Evolutionary conservation across 1,140 invertebrate genomes (phyloP), one percentile per base, ranked within the genome.

Genomic region (Platyscapa corneri): DNA sequence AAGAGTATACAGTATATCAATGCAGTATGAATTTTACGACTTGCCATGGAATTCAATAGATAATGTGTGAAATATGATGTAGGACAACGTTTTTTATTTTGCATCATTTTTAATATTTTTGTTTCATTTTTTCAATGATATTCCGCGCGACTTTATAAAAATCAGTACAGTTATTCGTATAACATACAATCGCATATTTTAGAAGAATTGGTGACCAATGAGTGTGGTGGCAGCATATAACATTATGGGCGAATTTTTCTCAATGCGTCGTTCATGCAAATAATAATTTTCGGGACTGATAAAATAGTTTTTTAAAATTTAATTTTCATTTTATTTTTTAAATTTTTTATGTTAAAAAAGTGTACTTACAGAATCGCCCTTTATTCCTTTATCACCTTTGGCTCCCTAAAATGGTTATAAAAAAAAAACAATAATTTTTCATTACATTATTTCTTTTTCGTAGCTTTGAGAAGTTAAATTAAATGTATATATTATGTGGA

Each of bases 331-430:
- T 53, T 30, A 32, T 70, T 70, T 49, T 20, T 70, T 80, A 42
- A 7, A 39, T 27, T 80, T 32, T 32, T 32, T 76, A 76, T 30
- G 30, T 14, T 76, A 39, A 76, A 32, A 32, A 34, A 32, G 88
- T 83, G 91, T 92, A 96, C 96, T 96, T 95, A 98, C 97, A 91
- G 96, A 93, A 91, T 97, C 96, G 89, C 98, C 98, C 92, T 97
- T 97, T 89, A 95, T 95, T 91, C 97, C 97, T 93, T 97, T 97
- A 90, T 97, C 97, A 87, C 97, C 97, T 92, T 96, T 97, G 79
- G 96, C 95, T 86, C 97, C 97, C 97, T 97, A 94, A 87, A 67
- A 95, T 92, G 90, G 88, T 90, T 86, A 86, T 84, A 88, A 86
- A 88, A 87, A 88, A 87, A 85, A 67, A 88, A 86, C 65, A 86